These are phyloP conservation scores for Rhyacophila brunnea DNA, from an alignment of 1,140 invertebrate genomes.

Conservation along the genomic window DNA sequence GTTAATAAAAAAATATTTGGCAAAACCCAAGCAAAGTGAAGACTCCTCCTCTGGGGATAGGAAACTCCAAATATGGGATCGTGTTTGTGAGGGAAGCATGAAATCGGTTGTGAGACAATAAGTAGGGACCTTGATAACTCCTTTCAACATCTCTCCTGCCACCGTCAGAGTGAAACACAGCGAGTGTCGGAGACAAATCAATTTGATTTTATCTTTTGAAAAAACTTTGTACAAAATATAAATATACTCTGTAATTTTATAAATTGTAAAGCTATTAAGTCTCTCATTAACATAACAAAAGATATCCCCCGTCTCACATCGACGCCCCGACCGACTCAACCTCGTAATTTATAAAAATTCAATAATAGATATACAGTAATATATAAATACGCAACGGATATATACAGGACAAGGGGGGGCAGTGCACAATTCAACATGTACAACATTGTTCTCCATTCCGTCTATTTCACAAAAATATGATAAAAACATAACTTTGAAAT, in stretches of 20 bases:
- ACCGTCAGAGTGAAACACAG: constrained; percentile 33
- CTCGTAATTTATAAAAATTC: constrained; percentile 38
- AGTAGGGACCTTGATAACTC: constrained; percentile 7
- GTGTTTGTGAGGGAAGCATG: too few relatives aligned
- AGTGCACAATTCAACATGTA: constrained; percentile 37
- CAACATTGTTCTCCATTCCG: constrained; percentile 47
- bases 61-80: not conserved
- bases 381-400: constrained; percentile 33
- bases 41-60: constrained; percentile 5
- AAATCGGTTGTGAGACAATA: not conserved
- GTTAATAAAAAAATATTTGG: too few relatives aligned
- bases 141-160: constrained; percentile 26
- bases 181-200: constrained; percentile 34
- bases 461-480: constrained; percentile 46
- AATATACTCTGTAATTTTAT: constrained; percentile 57
- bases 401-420: constrained; percentile 33
- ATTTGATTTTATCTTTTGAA: constrained; percentile 56
- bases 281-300: constrained; percentile 52
- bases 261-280: constrained; percentile 54
- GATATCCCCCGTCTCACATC: constrained; percentile 40
- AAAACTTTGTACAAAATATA: constrained; percentile 60
- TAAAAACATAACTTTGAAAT: constrained; percentile 48
- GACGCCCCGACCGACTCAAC: constrained; percentile 30
- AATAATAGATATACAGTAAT: constrained; percentile 21
- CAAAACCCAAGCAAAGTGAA: not conserved